A percentile compares a stretch with the other conserved stretches of the same genome.
phyloP scores from a whole-genome alignment of 2,797 vertebrate genomes.

The Esox masquinongy region DNA sequence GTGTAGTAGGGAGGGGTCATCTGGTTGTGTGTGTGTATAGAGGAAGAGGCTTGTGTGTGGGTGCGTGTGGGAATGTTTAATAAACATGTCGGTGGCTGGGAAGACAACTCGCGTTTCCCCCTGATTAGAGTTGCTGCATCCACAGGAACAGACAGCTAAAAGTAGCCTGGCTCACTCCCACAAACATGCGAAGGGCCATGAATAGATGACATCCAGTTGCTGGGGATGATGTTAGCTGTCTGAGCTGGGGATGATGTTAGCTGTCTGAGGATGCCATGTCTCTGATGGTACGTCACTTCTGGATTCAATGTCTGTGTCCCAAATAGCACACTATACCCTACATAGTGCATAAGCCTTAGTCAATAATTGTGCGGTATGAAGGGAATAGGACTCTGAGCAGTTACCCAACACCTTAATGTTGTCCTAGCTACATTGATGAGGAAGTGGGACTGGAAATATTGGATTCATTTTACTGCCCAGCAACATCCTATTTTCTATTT shows the following conservation, averaged over 20 bases:
- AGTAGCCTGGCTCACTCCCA: constrained; percentile 22
- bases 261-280: constrained; percentile 11
- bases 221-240: constrained; percentile 4
- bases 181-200: constrained; percentile 8
- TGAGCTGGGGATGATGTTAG: constrained; percentile 13
- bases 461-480: neutral
- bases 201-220: constrained; percentile 23
- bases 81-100: constrained; percentile 27
- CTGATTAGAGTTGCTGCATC: constrained; percentile 40
- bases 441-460: neutral
- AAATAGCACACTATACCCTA: neutral
- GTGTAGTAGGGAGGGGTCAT: neutral
- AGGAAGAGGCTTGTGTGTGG: constrained; percentile 8
- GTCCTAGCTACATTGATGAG: neutral
- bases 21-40: no score
- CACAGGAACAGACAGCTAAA: constrained; percentile 26
- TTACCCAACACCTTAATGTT: neutral
- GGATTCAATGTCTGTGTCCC: neutral
- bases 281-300: neutral
- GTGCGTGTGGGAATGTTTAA: constrained; percentile 29
- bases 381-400: neutral
- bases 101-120: constrained; percentile 27
- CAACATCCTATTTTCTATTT: no score
- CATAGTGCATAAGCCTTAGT: neutral
- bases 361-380: neutral